Percentiles rank a stretch among this genome's conserved stretches.
phyloP scores from a whole-genome alignment of 2,797 vertebrate genomes.

The Cetoscarus ocellatus region DNA sequence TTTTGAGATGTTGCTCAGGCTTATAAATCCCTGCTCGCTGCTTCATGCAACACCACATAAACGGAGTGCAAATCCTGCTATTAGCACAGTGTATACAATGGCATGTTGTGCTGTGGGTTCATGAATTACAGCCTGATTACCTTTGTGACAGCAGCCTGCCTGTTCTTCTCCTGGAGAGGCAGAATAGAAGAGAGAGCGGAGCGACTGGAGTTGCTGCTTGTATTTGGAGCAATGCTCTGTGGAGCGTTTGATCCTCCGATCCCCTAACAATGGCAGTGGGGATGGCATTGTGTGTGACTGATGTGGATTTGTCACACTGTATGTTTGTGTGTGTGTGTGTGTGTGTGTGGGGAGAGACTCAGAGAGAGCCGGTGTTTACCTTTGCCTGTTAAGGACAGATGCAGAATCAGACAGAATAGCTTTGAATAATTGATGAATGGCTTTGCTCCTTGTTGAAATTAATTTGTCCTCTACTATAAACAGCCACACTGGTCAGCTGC shows the following conservation, averaged over 20 bases:
- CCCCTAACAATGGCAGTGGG: constrained; percentile 81
- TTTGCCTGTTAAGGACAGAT: constrained; percentile 71
- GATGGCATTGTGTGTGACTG: constrained; percentile 84
- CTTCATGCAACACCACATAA: constrained; percentile 41
- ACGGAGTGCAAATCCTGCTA: constrained; percentile 57
- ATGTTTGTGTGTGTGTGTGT: constrained; percentile 5
- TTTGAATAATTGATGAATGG: constrained; percentile 84
- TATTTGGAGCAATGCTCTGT: constrained; percentile 76
- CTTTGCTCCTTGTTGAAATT: constrained; percentile 71
- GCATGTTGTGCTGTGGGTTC: constrained; percentile 55
- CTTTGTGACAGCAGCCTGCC: constrained; percentile 69
- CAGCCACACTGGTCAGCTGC: constrained; percentile 61
- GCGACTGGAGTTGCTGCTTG: constrained; percentile 67
- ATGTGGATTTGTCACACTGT: constrained; percentile 84
- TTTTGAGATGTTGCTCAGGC: constrained; percentile 50
- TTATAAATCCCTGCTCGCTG: constrained; percentile 42
- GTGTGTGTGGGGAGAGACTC: not conserved
- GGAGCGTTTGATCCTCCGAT: constrained; percentile 80
- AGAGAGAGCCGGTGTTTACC: constrained; percentile 63
- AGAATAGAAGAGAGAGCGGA: constrained; percentile 57
- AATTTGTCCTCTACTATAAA: constrained; percentile 77
- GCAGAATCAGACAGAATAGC: constrained; percentile 55
- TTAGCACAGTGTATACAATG: constrained; percentile 54
- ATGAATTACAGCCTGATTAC: constrained; percentile 73
- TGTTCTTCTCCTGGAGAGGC: constrained; percentile 55